Base-by-base conservation (phyloP, 2,797 vertebrate genomes). In the Gobionotothen gibberifrons region DNA sequence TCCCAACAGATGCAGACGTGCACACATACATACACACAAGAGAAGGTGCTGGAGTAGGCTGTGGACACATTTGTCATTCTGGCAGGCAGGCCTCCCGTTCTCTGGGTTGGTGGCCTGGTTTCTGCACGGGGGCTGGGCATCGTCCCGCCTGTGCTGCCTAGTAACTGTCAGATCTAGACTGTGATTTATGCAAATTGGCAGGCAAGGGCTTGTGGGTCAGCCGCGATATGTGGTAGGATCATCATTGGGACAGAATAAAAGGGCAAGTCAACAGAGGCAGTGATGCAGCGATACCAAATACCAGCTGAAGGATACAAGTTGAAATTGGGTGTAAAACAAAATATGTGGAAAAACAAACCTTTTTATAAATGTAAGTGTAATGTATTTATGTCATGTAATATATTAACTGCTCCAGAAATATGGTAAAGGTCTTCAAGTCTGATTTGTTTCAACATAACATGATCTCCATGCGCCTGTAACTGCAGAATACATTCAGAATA, bases 161-260 rank as follows among this genome's bases (percentile, higher is more conserved):
- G 89, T 92, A 92, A 93, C 93, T 93, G 94, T 94, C 94, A 92
- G 87, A 93, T 92, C 85, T 63, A 69, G 78, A 90, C 84, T 81
- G 86, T 89, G 93, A 94, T 95, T 93, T 92, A 94, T 95, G 92
- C 90, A 94, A 94, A 94, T 93, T 79, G 80, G 83, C 89, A 90
- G 87, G 85, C 78, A 88, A 90, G 91, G 90, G 88, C 92, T 93
- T 89, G 85, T 86, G 89, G 93, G 92, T 94, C 92, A 93, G 84
- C 76, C 39, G 64, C 22, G 87, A 92, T 93, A 90, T 87, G 88
- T 81, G 74, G 87, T 84, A 85, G 90, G 87, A 92, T 88, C 82
- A 87, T 90, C 72, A 79, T n/a, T 60, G 78, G 76, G 66, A 84
- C 61, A 69, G 68, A 56, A 69, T 74, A 80, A 68, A 79, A 86